Percentiles rank a stretch among this genome's conserved stretches.
Conservation (phyloP, 2,113 vertebrate genomes). For the Heteronetta atricapilla region DNA sequence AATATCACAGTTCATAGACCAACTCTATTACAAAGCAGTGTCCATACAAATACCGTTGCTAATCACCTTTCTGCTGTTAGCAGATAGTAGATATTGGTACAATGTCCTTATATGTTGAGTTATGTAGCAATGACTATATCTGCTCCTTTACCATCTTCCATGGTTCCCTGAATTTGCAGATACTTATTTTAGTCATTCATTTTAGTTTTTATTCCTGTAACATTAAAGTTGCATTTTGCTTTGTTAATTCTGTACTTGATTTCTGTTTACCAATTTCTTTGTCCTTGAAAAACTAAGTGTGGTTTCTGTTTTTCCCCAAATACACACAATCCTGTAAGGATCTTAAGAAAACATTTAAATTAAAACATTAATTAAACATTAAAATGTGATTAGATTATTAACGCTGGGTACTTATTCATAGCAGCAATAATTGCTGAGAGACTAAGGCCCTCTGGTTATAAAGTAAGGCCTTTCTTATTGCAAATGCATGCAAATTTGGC, state of each 20-base stretch:
- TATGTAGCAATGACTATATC: neutral
- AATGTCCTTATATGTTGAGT: neutral
- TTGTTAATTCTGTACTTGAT: neutral
- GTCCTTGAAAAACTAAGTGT: neutral
- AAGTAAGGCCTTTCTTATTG: neutral
- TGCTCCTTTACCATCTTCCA: neutral
- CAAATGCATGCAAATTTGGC: neutral
- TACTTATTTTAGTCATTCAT: neutral
- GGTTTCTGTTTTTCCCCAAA: neutral
- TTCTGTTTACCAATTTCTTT: neutral
- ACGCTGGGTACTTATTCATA: neutral
- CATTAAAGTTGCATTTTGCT: rapidly evolving
- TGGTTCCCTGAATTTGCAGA: neutral
- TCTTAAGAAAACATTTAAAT: neutral
- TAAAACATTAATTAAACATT: neutral
- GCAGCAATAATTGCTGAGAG: neutral
- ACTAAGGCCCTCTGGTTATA: neutral
- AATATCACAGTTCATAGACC: neutral
- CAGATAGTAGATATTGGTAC: neutral
- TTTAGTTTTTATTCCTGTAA: rapidly evolving
- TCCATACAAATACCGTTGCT: neutral
- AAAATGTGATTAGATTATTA: neutral
- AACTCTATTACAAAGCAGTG: neutral
- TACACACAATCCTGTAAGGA: neutral
- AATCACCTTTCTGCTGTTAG: neutral